phyloP scores from a whole-genome alignment of 2,113 vertebrate species.

The Sebastes schlegelii region DNA sequence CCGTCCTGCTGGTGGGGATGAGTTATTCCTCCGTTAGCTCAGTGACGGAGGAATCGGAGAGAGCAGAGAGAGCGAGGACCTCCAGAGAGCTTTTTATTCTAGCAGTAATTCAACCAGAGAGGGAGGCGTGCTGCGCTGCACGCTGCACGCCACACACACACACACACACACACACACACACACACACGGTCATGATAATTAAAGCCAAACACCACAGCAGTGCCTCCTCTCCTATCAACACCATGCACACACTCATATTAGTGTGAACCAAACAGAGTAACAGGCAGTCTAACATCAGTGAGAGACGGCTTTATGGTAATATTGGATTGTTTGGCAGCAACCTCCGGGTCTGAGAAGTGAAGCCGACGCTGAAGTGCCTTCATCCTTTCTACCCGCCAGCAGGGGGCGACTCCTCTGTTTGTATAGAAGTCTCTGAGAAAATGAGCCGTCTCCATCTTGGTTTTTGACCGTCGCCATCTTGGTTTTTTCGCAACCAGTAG shows the following conservation, averaged over 20 bases:
- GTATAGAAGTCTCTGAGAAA: too few species aligned
- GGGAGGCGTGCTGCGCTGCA: constrained; percentile 38
- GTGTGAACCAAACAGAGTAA: too few species aligned
- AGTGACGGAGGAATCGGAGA: constrained; percentile 39
- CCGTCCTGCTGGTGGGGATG: constrained; percentile 32
- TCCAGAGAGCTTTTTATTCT: constrained; percentile 60
- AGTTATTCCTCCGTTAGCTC: constrained; percentile 65
- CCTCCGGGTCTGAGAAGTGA: too few species aligned
- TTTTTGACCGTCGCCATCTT: too few species aligned
- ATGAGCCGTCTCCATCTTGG: too few species aligned
- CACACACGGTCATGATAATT: constrained; percentile 66
- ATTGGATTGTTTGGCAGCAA: too few species aligned
- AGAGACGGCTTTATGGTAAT: too few species aligned
- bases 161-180: constrained; percentile 16
- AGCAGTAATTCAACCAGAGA: constrained; percentile 63
- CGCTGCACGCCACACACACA: constrained; percentile 26
- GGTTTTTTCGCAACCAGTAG: too few species aligned
- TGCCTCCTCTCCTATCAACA: constrained; percentile 30
- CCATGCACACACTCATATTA: background rate
- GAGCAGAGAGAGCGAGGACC: constrained; percentile 49
- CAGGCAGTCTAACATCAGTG: too few species aligned
- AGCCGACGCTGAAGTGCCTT: too few species aligned
- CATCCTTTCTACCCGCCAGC: too few species aligned
- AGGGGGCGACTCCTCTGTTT: too few species aligned
- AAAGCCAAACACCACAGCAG: constrained; percentile 66